A percentile compares a stretch with the other conserved stretches of the same genome.
Evolutionary conservation across 1,140 invertebrate genomes (phyloP).

Genomic region (Glossosoma conforme): DNA sequence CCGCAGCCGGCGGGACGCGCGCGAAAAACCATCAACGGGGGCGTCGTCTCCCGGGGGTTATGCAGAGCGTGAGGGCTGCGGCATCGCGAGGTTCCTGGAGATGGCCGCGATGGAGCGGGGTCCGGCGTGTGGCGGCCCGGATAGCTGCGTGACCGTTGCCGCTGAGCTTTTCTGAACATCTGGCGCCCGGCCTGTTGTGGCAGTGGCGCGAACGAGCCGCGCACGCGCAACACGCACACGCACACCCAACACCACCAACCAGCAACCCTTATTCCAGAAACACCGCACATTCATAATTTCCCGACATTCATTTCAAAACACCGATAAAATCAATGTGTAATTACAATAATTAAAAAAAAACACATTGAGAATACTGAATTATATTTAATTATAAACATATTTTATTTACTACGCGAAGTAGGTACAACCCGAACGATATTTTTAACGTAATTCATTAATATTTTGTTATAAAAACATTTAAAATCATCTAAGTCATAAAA

Average conservation of each 20-base stretch:
- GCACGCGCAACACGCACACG: constrained; percentile 49
- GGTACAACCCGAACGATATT: too few relatives aligned
- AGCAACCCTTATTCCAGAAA: background rate
- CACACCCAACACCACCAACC: background rate
- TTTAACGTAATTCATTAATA: too few relatives aligned
- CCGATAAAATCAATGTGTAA: too few relatives aligned
- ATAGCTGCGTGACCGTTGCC: constrained; percentile 46
- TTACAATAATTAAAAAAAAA: too few relatives aligned
- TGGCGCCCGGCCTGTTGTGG: constrained; percentile 39
- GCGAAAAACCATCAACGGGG: constrained; percentile 2
- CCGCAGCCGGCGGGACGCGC: constrained; percentile 48
- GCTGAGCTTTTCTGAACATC: constrained; percentile 51
- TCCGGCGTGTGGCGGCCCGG: constrained; percentile 47
- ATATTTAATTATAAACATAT: too few relatives aligned
- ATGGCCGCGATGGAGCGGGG: constrained; percentile 45
- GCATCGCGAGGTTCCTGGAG: constrained; percentile 51
- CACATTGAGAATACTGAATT: too few relatives aligned
- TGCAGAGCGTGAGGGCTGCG: constrained; percentile 47
- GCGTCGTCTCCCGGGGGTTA: constrained; percentile 45
- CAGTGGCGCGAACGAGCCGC: constrained; percentile 51
- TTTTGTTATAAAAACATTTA: too few relatives aligned
- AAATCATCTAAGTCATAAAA: too few relatives aligned
- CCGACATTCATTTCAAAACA: too few relatives aligned
- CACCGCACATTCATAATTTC: background rate
- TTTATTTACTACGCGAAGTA: too few relatives aligned